phyloP scores from a whole-genome alignment of 2,888 invertebrate genomes.

The Dendrolimus pini region DNA sequence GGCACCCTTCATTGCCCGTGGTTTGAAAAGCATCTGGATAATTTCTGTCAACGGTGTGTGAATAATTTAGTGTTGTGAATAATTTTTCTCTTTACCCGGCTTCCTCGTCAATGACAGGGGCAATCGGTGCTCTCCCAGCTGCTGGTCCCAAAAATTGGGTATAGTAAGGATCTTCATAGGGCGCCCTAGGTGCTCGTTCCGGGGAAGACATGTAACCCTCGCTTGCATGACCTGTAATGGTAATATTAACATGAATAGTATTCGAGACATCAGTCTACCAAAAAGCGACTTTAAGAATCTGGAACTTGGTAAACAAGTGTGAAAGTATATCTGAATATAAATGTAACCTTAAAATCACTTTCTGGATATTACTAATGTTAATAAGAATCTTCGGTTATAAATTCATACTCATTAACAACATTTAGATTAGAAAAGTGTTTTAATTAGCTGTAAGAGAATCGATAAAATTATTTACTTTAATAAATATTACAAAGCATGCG shows the following conservation, averaged over 20 bases:
- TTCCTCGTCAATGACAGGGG: constrained; percentile 95
- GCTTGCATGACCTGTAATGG: constrained; percentile 36
- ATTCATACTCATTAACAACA: background rate
- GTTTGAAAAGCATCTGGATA: too few species aligned
- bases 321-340: too few species aligned
- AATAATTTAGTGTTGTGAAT: background rate
- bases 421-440: background rate
- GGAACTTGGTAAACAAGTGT: too few species aligned
- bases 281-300: too few species aligned
- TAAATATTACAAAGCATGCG: background rate
- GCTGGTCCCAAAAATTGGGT: constrained; percentile 84
- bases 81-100: constrained; percentile 74
- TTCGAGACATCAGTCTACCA: too few species aligned
- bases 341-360: too few species aligned
- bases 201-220: constrained; percentile 92
- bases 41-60: too few species aligned
- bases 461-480: background rate
- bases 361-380: too few species aligned
- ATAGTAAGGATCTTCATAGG: constrained; percentile 93
- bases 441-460: background rate
- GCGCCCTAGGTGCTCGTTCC: constrained; percentile 83
- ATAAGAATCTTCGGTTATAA: too few species aligned
- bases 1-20: too few species aligned
- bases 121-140: constrained; percentile 81
- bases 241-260: too few species aligned